phyloP scores from a whole-genome alignment of 1,140 invertebrate species.

The Acyrthosiphon pisum region DNA sequence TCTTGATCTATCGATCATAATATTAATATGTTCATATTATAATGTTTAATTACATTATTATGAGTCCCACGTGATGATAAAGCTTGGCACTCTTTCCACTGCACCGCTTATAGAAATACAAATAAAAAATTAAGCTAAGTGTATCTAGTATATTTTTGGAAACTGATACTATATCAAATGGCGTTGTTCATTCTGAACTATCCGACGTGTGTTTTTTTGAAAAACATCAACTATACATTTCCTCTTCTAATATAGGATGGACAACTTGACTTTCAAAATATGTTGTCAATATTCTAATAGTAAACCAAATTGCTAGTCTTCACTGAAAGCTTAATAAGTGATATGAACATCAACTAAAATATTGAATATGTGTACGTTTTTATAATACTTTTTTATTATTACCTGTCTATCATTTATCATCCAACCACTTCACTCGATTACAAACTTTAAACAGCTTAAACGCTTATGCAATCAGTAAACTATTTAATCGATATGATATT shows the following conservation, averaged over 20 bases:
- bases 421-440: background rate
- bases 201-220: background rate
- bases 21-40: background rate
- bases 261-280: background rate
- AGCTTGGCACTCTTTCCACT: background rate
- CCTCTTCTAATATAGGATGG: background rate
- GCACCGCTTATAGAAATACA: background rate
- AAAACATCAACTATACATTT: background rate
- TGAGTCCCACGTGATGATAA: background rate
- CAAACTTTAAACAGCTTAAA: background rate
- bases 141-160: background rate
- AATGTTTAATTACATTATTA: background rate
- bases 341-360: background rate
- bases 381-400: background rate
- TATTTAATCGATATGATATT: background rate
- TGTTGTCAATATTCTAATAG: background rate
- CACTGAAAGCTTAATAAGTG: background rate
- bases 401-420: background rate
- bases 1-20: background rate
- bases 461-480: background rate
- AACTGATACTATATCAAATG: background rate
- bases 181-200: background rate
- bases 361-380: background rate
- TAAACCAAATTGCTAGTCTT: no score
- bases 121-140: background rate